Evolutionary conservation across 2,888 invertebrate genomes (phyloP).

Genomic region (Melanostoma scalare): DNA sequence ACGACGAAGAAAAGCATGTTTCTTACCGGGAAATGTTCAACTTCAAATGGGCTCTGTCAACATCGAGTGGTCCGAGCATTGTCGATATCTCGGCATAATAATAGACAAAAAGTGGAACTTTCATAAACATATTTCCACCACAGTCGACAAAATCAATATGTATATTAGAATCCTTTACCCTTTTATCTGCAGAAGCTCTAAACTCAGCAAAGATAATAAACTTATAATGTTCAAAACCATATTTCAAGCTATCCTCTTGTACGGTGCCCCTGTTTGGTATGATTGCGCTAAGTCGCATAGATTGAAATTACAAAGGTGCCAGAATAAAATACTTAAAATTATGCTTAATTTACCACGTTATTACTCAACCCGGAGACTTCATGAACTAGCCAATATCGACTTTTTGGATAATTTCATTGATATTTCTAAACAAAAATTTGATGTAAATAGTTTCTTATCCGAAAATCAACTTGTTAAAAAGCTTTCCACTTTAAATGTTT

Average conservation of each 20-base stretch:
- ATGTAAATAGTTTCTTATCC: neutral
- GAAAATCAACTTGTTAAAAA: neutral
- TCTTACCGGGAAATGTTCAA: neutral
- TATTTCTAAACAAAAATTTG: neutral
- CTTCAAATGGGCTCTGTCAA: neutral
- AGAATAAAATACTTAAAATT: slow-evolving; percentile 6
- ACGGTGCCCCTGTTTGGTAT: neutral
- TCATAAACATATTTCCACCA: slow-evolving; percentile 8
- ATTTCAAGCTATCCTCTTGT: neutral
- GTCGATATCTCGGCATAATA: neutral
- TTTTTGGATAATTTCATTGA: neutral
- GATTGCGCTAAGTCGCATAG: neutral
- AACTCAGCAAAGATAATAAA: too few species aligned
- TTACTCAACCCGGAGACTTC: slow-evolving; percentile 2
- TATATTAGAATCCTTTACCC: slow-evolving; percentile 3
- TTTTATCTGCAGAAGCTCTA: neutral
- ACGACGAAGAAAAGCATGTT: neutral
- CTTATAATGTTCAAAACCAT: slow-evolving; percentile 2
- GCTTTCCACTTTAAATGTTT: too few species aligned
- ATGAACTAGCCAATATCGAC: slow-evolving; percentile 1
- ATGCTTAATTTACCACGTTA: slow-evolving; percentile 8
- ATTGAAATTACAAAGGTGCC: neutral
- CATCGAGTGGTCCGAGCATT: slow-evolving; percentile 5
- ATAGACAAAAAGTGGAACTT: slow-evolving; percentile 4
- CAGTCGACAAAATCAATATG: slow-evolving; percentile 5